Base-by-base conservation (phyloP, 2,888 invertebrate species). In the Epinotia nisella region DNA sequence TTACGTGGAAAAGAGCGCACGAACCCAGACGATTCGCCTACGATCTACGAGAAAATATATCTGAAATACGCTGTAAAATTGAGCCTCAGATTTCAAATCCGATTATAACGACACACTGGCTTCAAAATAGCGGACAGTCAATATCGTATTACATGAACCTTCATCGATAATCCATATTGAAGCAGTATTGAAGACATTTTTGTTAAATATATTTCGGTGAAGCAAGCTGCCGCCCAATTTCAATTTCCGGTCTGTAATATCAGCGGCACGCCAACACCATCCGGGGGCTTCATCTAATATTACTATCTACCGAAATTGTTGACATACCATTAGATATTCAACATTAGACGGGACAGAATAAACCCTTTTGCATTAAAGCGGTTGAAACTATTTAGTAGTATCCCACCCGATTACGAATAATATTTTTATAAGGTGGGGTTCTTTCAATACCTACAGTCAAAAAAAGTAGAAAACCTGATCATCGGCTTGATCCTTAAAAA, bases 181-280 rank as follows among this genome's bases (percentile, higher is more conserved):
- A 35, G 35, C 13, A 13, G 15, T 13, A n/a, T 56, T 55, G 65
- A 56, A 24, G 24, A 41, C 56, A 66, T 56, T 66, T 56, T 59
- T 59, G 70, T n/a, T 66, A 60, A 19, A 53, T 59, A 62, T 64
- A 64, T 69, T 59, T 69, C 49, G 39, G 21, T 45, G 58, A 56
- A 58, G 62, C 62, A 21, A 55, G 62, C 68, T 39, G 51, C 60
- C 49, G 19, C 51, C 72, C 73, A 73, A 73, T 73, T 73, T 73
- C 68, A 73, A 73, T 73, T 73, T 73, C 73, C 73, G 73, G 68
- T 24, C 73, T 39, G 73, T 73, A 69, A 73, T 69, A 69, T 68
- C 69, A 55, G 39, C 58, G 68, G 62, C 73, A 59, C 73, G 73
- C 73, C 73, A 53, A 17, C 69, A 41, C 64, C 73, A 73, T 73